Base-by-base conservation (phyloP, 1,140 invertebrate genomes). In the Drosophila suzukii region DNA sequence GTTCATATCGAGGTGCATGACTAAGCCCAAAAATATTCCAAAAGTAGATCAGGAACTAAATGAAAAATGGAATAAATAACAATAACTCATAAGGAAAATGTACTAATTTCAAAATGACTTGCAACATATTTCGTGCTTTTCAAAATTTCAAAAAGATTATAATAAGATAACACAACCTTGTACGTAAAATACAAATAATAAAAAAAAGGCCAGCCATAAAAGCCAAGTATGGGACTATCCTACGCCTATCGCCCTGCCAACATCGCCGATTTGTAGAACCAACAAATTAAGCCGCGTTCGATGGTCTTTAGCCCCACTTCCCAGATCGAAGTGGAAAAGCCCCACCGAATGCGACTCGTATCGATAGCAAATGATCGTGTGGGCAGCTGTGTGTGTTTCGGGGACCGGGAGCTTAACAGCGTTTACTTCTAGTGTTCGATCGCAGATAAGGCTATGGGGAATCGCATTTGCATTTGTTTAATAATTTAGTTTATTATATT, bases 341-440 rank as follows among this genome's bases (percentile, higher is more conserved):
- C 24, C 46, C 75, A 15, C 58, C 15, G 46, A 44, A 44, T 20
- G 30, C 27, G 20, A 46, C 39, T 36, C 34, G 38, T 41, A 60
- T 32, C 38, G 46, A 60, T 47, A 36, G 59, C 79, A 66, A 79
- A 55, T 56, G 79, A 73, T 88, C 60, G 76, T 83, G 81, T 85
- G 81, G 82, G 81, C 61, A 60, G 82, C 27, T 59, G 62, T 39
- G 46, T 66, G 50, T 67, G 46, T 46, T 47, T 34, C 15, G 44
- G 55, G 34, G 55, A 65, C 67, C 74, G 73, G 83, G 49, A 89
- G 84, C 84, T 81, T 74, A 50, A 74, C 59, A 88, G 59, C 84
- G 70, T 89, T 88, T 88, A 89, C 84, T 88, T 88, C 84, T 89
- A 83, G 84, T 88, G 67, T 88, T 88, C 83, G 84, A 88, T 88